Conservation (phyloP, 2,888 invertebrate species). For the Adela reaumurella region DNA sequence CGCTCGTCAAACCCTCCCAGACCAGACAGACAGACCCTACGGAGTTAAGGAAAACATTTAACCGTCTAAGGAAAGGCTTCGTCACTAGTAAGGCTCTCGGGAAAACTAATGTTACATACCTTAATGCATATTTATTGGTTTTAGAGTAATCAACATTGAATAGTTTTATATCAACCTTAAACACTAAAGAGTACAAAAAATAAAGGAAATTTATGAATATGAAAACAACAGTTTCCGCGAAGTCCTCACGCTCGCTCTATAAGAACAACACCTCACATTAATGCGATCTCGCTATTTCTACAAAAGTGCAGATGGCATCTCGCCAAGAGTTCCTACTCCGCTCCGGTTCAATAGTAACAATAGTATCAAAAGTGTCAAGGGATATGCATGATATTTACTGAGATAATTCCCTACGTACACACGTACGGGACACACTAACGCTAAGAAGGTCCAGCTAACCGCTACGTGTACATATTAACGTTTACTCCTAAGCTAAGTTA, state of each 20-base stretch:
- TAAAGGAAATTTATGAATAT: constrained; percentile 57
- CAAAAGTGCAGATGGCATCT: not conserved
- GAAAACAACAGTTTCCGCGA: constrained; percentile 55
- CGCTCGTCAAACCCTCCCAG: too few relatives aligned
- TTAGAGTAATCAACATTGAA: constrained; percentile 56
- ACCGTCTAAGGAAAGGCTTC: constrained; percentile 50
- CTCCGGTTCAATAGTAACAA: not conserved
- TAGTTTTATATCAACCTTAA: constrained; percentile 54
- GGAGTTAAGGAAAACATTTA: constrained; percentile 17
- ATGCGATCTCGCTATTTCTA: constrained; percentile 19
- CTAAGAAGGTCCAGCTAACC: not conserved
- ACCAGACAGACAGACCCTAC: too few relatives aligned
- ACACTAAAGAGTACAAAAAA: constrained; percentile 57
- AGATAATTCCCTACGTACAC: not conserved
- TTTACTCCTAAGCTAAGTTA: too few relatives aligned
- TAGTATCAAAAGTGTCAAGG: constrained; percentile 40
- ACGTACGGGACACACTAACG: not conserved
- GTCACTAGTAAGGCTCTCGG: constrained; percentile 49
- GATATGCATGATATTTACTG: constrained; percentile 42
- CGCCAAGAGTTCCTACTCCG: not conserved
- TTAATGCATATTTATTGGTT: constrained; percentile 49
- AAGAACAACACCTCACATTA: constrained; percentile 54
- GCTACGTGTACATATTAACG: too few relatives aligned
- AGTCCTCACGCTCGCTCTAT: constrained; percentile 45
- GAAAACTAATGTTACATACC: constrained; percentile 47